phyloP scores from a whole-genome alignment of 2,113 vertebrate species.

The Peucedramus taeniatus region DNA sequence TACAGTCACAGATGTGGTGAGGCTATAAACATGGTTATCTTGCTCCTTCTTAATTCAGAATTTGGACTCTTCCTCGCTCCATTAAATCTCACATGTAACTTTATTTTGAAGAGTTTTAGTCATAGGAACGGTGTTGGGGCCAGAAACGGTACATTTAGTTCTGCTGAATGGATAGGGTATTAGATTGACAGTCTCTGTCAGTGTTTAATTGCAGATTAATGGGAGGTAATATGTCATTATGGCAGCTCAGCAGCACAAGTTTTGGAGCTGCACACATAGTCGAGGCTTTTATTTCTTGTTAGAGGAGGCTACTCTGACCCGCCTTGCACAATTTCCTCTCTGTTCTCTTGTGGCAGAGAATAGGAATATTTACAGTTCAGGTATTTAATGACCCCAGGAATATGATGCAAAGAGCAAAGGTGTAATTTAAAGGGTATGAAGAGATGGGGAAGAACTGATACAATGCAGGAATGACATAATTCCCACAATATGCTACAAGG shows the following conservation, averaged over 20 bases:
- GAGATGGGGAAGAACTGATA: background rate
- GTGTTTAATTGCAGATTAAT: conserved; percentile 58
- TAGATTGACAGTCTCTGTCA: conserved; percentile 53
- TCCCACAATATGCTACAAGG: background rate
- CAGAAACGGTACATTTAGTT: conserved; percentile 50
- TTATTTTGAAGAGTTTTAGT: conserved; percentile 27
- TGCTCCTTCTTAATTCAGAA: background rate
- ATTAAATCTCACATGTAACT: conserved; percentile 32
- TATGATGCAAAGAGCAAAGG: background rate
- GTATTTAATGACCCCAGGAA: background rate
- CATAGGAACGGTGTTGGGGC: background rate
- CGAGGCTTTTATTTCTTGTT: background rate
- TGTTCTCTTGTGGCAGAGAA: background rate
- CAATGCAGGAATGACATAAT: background rate
- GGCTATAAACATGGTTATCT: background rate
- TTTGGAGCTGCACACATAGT: background rate
- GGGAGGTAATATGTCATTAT: conserved; percentile 47
- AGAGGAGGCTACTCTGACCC: background rate
- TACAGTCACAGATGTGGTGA: background rate
- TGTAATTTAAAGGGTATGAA: background rate
- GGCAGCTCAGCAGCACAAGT: conserved; percentile 5
- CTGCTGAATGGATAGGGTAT: background rate
- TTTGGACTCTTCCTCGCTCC: background rate
- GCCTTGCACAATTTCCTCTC: background rate
- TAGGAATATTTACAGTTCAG: background rate